phyloP scores from a whole-genome alignment of 1,140 invertebrate species.

The Achroia grisella region DNA sequence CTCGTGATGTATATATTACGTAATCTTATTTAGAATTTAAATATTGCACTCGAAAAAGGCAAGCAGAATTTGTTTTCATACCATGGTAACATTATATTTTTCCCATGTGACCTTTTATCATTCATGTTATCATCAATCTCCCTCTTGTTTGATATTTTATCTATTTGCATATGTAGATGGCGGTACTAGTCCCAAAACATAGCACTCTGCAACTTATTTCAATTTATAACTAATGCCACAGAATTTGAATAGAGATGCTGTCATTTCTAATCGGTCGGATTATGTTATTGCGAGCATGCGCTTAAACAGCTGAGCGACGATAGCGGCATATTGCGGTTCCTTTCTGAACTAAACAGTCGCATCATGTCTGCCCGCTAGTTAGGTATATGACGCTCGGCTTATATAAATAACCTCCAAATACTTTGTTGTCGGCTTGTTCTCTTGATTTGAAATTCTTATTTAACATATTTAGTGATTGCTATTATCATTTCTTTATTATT shows the following conservation, averaged over 20 bases:
- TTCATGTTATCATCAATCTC: neutral
- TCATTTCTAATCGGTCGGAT: slow-evolving; percentile 25
- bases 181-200: neutral
- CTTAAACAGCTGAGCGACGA: slow-evolving; percentile 64
- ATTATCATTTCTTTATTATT: slow-evolving; percentile 34
- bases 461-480: slow-evolving; percentile 35
- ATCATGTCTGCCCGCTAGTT: slow-evolving; percentile 66
- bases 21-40: no score
- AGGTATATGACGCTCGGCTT: slow-evolving; percentile 53
- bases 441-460: slow-evolving; percentile 34
- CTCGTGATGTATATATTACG: no score
- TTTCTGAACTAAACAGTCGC: slow-evolving; percentile 63
- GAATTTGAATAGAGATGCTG: no score
- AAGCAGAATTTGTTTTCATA: no score
- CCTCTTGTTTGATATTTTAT: neutral
- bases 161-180: slow-evolving; percentile 12
- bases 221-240: no score
- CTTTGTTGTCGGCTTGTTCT: slow-evolving; percentile 54
- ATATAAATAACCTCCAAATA: slow-evolving; percentile 54
- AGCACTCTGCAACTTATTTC: neutral
- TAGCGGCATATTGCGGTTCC: slow-evolving; percentile 45
- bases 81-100: neutral
- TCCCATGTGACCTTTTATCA: slow-evolving; percentile 4
- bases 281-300: slow-evolving; percentile 47
- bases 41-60: no score